These are phyloP conservation scores for Melanostoma mellinum DNA, from an alignment of 2,888 invertebrate genomes.

Conservation along the genomic window DNA sequence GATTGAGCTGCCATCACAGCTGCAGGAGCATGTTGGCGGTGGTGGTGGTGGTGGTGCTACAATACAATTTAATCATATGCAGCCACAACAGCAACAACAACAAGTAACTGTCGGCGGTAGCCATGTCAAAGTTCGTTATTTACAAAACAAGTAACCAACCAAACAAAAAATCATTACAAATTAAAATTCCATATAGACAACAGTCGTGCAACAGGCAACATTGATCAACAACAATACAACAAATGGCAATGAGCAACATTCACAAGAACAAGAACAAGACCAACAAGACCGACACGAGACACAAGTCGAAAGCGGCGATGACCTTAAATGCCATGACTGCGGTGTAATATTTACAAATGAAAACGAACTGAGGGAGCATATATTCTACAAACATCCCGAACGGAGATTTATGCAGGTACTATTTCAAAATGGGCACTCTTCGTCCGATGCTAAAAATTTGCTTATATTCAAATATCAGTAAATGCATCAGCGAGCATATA, in stretches of 20 bases:
- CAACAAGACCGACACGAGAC: slow-evolving; percentile 61
- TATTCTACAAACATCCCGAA: slow-evolving; percentile 75
- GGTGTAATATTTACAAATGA: slow-evolving; percentile 74
- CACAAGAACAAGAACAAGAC: slow-evolving; percentile 19
- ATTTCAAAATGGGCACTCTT: slow-evolving; percentile 66
- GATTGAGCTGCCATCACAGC: slow-evolving; percentile 79
- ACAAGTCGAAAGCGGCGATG: slow-evolving; percentile 66
- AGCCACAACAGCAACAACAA: slow-evolving; percentile 61
- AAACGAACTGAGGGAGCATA: slow-evolving; percentile 74
- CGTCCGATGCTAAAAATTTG: slow-evolving; percentile 69
- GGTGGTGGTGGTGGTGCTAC: slow-evolving; percentile 73
- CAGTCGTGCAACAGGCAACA: slow-evolving; percentile 67
- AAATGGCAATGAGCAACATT: slow-evolving; percentile 33
- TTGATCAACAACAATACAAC: slow-evolving; percentile 63
- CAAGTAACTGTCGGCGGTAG: slow-evolving; percentile 74
- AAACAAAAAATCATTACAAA: slow-evolving; percentile 65
- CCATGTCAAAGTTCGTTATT: slow-evolving; percentile 80
- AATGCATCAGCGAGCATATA: not conserved
- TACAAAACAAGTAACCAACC: slow-evolving; percentile 79
- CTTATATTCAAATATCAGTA: slow-evolving; percentile 71
- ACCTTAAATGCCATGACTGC: slow-evolving; percentile 74
- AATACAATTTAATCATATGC: slow-evolving; percentile 72
- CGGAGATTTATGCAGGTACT: slow-evolving; percentile 75
- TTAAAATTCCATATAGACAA: slow-evolving; percentile 69
- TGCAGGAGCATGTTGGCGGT: slow-evolving; percentile 77